These are phyloP conservation scores for Spodoptera littoralis DNA, from an alignment of 2,888 invertebrate genomes.

Conservation along the genomic window DNA sequence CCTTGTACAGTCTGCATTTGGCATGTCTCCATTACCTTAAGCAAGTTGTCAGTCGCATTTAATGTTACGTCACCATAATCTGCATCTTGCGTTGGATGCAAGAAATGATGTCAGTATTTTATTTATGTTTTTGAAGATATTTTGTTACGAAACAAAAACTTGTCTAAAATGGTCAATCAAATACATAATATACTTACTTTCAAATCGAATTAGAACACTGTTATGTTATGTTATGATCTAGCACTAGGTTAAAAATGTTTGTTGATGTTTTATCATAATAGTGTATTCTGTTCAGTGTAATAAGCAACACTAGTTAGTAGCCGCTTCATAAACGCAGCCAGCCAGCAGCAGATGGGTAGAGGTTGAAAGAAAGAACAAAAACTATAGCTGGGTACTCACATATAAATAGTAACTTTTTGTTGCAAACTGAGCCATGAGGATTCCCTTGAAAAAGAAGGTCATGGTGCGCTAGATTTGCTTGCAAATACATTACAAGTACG, in stretches of 20 bases:
- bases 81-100: slow-evolving; percentile 13
- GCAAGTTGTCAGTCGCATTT: neutral
- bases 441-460: no score
- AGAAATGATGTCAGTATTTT: slow-evolving; percentile 17
- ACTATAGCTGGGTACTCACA: no score
- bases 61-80: slow-evolving; percentile 16
- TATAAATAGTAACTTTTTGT: no score
- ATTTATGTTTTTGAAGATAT: slow-evolving; percentile 9
- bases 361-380: no score
- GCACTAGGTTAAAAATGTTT: neutral
- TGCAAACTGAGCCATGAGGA: no score
- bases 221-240: neutral
- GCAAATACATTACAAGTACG: no score
- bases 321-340: neutral
- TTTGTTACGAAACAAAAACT: slow-evolving; percentile 20
- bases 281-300: no score
- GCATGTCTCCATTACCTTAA: slow-evolving; percentile 26
- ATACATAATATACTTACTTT: neutral
- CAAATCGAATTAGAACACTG: neutral
- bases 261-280: no score
- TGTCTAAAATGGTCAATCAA: slow-evolving; percentile 9
- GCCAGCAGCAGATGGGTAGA: no score
- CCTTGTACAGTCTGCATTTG: slow-evolving; percentile 5
- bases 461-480: no score
- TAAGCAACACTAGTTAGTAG: no score